Evolutionary conservation across 2,888 invertebrate species (phyloP).

Genomic region (Heteromurus nitidus): DNA sequence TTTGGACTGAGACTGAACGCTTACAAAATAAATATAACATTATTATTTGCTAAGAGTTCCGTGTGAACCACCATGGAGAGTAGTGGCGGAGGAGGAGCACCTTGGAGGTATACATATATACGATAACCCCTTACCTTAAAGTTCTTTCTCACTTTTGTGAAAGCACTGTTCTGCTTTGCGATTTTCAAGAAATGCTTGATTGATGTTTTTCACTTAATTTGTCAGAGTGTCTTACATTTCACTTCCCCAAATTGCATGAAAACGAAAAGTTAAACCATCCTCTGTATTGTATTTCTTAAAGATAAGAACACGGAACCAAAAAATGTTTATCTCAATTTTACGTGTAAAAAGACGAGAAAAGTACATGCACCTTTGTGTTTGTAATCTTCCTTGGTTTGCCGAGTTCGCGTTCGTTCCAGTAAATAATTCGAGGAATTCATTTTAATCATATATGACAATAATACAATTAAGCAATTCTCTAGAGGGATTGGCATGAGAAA

Average conservation of each 20-base stretch:
- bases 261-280: constrained; percentile 1
- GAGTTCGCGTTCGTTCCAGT: constrained; percentile 51
- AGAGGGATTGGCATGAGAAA: constrained; percentile 43
- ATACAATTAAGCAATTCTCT: constrained; percentile 47
- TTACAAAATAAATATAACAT: constrained; percentile 4
- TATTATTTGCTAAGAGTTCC: constrained; percentile 31
- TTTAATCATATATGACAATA: constrained; percentile 63
- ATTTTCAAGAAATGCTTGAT: constrained; percentile 34
- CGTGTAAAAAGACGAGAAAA: background rate
- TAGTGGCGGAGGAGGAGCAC: constrained; percentile 61
- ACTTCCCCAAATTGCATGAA: constrained; percentile 19
- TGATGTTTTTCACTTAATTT: constrained; percentile 45
- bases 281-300: background rate
- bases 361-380: constrained; percentile 11
- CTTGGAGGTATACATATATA: constrained; percentile 58
- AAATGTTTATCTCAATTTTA: background rate
- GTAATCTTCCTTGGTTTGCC: constrained; percentile 6
- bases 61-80: constrained; percentile 53
- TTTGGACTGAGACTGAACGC: background rate
- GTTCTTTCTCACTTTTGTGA: background rate
- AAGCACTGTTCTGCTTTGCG: background rate
- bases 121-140: background rate
- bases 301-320: background rate
- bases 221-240: constrained; percentile 19
- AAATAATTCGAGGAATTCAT: constrained; percentile 54